A percentile compares a stretch with the other conserved stretches of the same genome.
Evolutionary conservation across 2,888 invertebrate genomes (phyloP).

Genomic region (Mechanitis mazaeus): DNA sequence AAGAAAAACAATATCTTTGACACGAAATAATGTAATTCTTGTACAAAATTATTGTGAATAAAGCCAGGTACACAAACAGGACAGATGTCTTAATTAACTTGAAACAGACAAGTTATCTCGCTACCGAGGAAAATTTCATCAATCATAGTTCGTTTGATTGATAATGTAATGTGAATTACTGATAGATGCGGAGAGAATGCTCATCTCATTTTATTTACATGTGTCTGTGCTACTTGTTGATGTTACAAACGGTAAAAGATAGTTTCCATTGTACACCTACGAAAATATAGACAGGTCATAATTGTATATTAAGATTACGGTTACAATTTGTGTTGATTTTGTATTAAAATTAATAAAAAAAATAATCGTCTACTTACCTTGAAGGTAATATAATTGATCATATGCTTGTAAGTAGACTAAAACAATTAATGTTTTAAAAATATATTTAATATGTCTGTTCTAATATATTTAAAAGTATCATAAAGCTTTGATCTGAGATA

Average conservation of each 20-base stretch:
- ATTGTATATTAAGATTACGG: not conserved
- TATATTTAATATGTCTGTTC: constrained; percentile 40
- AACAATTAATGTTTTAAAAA: no score
- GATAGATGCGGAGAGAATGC: constrained; percentile 66
- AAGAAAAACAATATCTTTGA: no score
- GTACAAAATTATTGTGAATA: not conserved
- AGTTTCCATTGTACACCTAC: constrained; percentile 33
- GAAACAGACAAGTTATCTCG: constrained; percentile 70
- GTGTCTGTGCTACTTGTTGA: constrained; percentile 73
- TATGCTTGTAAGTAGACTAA: no score
- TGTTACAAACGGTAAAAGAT: constrained; percentile 61
- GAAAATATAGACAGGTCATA: constrained; percentile 15
- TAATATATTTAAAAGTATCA: constrained; percentile 31
- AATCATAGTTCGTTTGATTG: constrained; percentile 71
- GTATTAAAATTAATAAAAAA: constrained; percentile 23
- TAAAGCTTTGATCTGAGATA: constrained; percentile 52
- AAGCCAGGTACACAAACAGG: constrained; percentile 9
- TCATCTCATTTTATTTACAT: constrained; percentile 75
- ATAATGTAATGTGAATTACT: constrained; percentile 74
- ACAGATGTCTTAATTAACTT: constrained; percentile 64
- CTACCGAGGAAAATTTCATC: constrained; percentile 73
- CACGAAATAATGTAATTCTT: not conserved
- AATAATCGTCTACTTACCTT: constrained; percentile 9
- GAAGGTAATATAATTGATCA: constrained; percentile 10
- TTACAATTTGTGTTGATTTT: not conserved